Evolutionary conservation across 1,140 invertebrate genomes (phyloP), one percentile per base, ranked within the genome.

Genomic region (Megathymus violae): DNA sequence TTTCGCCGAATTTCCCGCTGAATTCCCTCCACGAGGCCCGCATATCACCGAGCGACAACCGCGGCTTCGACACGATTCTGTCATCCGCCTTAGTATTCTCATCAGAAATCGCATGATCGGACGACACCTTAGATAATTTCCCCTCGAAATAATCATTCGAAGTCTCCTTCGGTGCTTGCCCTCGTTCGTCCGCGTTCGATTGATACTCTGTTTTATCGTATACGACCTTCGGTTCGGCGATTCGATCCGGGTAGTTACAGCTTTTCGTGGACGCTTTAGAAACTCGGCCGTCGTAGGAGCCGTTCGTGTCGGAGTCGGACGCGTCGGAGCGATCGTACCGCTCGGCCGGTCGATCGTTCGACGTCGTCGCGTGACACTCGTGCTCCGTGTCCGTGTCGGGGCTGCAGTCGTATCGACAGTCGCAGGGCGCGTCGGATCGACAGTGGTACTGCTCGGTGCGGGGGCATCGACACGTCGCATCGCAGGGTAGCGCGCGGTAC

Each of bases 21-120:
- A 87, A 82, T 14, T 83, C 80, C 13, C 75, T 64, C 82, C 82
- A 85, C 0, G 84, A 80, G 11, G 82, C 82, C 13, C 80, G 68
- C 69, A 85, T 69, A 46, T 83, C 80, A 10, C 76, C 74, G 0
- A 78, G 40, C 3, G 76, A 70, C 0, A 73, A 56, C 9, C 76
- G 41, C 10, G 76, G 74, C 41, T 67, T 74, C 0, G 60, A 40
- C 6, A 27, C 19, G 31, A 44, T 22, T 27, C 50, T 36, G 13
- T 44, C 50, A 25, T 52, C n/a, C n/a, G n/a, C 11, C 27, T 51
- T 60, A 7, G 27, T 27, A 4, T 34, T 62, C 44, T 56, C 50
- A 11, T 43, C 22, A 34, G 22, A 61, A 16, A 69, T 62, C 25
- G 54, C 27, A 31, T 63, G 60, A 31, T 65, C 50, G 14, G 65